These are phyloP conservation scores for Patella depressa DNA, from an alignment of 2,888 invertebrate genomes.

Conservation along the genomic window DNA sequence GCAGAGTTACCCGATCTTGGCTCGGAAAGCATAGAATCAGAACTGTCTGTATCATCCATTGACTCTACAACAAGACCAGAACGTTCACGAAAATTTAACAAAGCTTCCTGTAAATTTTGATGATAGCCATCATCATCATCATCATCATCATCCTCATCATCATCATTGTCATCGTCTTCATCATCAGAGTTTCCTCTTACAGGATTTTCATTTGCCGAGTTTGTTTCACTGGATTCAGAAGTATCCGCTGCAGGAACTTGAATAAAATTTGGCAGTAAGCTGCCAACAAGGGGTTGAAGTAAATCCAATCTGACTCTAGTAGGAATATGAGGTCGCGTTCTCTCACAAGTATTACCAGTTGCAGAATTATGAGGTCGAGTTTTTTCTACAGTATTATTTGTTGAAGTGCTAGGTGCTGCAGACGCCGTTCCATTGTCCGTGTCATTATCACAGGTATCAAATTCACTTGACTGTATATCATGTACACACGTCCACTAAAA, in stretches of 20 bases:
- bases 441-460: not conserved
- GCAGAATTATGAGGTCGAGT: too few relatives aligned
- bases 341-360: too few relatives aligned
- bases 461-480: slow-evolving; percentile 81
- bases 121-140: slow-evolving; percentile 20
- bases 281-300: not conserved
- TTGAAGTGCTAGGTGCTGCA: too few relatives aligned
- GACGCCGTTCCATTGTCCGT: too few relatives aligned
- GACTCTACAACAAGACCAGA: not conserved
- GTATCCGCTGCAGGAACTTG: slow-evolving; percentile 9
- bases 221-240: not conserved
- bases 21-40: not conserved
- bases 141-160: slow-evolving; percentile 18
- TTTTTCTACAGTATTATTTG: too few relatives aligned
- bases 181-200: slow-evolving; percentile 19
- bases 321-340: too few relatives aligned
- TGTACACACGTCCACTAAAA: slow-evolving; percentile 93
- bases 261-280: not conserved
- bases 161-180: slow-evolving; percentile 19
- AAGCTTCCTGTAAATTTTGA: not conserved
- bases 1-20: not conserved
- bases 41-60: slow-evolving; percentile 10
- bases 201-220: not conserved
- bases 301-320: slow-evolving; percentile 4
- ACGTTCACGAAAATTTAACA: not conserved